Evolutionary conservation across 1,140 invertebrate species (phyloP), one percentile per base, ranked within the genome.

Genomic region (Copidosoma floridanum): DNA sequence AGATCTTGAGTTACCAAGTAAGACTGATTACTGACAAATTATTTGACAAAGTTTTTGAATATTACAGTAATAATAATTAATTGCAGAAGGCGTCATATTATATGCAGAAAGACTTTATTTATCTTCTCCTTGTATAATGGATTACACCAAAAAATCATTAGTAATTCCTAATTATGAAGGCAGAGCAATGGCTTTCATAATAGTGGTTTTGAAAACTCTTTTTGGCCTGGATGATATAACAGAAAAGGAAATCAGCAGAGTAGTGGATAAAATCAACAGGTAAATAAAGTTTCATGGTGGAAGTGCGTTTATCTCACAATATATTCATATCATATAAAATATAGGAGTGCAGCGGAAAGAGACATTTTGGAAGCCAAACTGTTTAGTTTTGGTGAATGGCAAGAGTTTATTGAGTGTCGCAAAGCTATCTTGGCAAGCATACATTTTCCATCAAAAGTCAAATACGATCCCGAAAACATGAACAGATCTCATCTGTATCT

Each of bases 351-450:
- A 5, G 41, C 14, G 14, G 57, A 71, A 43, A 68, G 53, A 12
- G 66, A 66, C n/a, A 32, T 71, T n/a, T 37, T 70, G 2, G 66
- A 71, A 21, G 46, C 68, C 2, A 75, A 76, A 41, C 76, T 88
- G 16, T 89, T 89, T 67, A 82, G 82, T 51, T 85, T 84, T 66
- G 71, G 76, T 11, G 81, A 87, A 24, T 89, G 87, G 87, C 81
- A 86, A 61, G 65, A 81, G 37, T 86, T 82, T 65, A 82, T 88
- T 2, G 82, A 85, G 61, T 82, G 85, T 68, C 79, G 88, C 6
- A 81, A 82, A 51, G 61, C 71, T 3, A 70, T 86, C 37, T 61
- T 88, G 2, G 63, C 72, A 0, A 73, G 78, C 29, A 68, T 79
- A 54, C 85, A 86, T 69, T 82, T 81, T 64, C 83, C 82, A 18